These are phyloP conservation scores for Hetaerina titia DNA, from an alignment of 2,888 invertebrate species.

Conservation along the genomic window DNA sequence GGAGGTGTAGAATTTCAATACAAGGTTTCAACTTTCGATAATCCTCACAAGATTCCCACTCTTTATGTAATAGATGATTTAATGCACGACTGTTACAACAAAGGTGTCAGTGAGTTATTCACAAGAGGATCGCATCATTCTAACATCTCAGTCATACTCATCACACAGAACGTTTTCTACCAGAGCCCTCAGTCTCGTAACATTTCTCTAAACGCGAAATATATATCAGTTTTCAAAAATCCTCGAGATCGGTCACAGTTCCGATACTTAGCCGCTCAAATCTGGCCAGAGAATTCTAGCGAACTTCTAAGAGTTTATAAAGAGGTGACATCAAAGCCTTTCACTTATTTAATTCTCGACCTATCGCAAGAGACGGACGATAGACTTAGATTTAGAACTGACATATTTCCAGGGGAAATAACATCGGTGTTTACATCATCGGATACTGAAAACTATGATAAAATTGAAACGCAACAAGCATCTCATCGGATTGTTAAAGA, in stretches of 20 bases:
- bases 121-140: neutral
- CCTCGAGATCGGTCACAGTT: conserved; percentile 9
- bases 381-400: neutral
- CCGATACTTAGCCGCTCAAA: neutral
- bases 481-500: neutral
- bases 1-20: neutral
- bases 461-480: neutral
- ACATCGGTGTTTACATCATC: neutral
- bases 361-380: neutral
- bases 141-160: neutral
- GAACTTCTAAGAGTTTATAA: no score
- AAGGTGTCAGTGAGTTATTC: neutral
- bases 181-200: no score
- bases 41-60: neutral
- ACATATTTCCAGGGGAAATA: neutral
- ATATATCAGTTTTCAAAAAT: neutral
- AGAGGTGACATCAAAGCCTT: neutral
- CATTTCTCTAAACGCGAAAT: neutral
- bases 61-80: neutral
- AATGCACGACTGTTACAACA: neutral
- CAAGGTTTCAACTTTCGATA: neutral
- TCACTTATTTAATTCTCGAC: neutral
- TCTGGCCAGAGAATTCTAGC: neutral
- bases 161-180: no score
- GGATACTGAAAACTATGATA: neutral